These are phyloP conservation scores for Antitype chi DNA, from an alignment of 2,888 invertebrate species.

Conservation along the genomic window DNA sequence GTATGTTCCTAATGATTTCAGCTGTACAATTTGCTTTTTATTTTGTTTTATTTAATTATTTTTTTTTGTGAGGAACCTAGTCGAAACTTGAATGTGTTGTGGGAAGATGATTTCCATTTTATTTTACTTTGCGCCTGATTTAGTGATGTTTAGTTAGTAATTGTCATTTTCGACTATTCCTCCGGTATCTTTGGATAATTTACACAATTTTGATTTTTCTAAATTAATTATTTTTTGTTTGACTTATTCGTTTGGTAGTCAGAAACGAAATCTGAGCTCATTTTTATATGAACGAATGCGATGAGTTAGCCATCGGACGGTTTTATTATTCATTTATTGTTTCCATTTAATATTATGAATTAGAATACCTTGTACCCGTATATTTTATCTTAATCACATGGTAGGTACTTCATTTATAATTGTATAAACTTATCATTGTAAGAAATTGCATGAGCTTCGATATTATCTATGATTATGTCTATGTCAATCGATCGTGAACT, in stretches of 20 bases:
- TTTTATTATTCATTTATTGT: slow-evolving; percentile 91
- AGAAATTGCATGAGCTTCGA: slow-evolving; percentile 84
- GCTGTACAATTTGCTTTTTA: slow-evolving; percentile 81
- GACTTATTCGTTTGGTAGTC: slow-evolving; percentile 53
- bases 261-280: slow-evolving; percentile 73
- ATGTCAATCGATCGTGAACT: slow-evolving; percentile 53
- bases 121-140: slow-evolving; percentile 81
- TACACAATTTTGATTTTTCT: slow-evolving; percentile 60
- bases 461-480: slow-evolving; percentile 47
- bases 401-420: slow-evolving; percentile 83
- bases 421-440: slow-evolving; percentile 73
- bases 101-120: slow-evolving; percentile 71
- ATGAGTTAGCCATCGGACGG: slow-evolving; percentile 74
- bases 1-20: slow-evolving; percentile 88
- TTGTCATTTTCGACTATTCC: slow-evolving; percentile 75
- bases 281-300: slow-evolving; percentile 70
- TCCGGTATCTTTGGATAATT: slow-evolving; percentile 65
- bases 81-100: slow-evolving; percentile 76
- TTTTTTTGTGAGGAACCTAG: slow-evolving; percentile 83
- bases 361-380: slow-evolving; percentile 76
- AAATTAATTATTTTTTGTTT: slow-evolving; percentile 56
- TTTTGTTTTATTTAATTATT: slow-evolving; percentile 73
- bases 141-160: slow-evolving; percentile 77
- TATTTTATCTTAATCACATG: slow-evolving; percentile 79
- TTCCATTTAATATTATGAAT: slow-evolving; percentile 79